Evolutionary conservation across 2,797 vertebrate species (phyloP), one percentile per base, ranked within the genome.

Genomic region (Rachycentron canadum): DNA sequence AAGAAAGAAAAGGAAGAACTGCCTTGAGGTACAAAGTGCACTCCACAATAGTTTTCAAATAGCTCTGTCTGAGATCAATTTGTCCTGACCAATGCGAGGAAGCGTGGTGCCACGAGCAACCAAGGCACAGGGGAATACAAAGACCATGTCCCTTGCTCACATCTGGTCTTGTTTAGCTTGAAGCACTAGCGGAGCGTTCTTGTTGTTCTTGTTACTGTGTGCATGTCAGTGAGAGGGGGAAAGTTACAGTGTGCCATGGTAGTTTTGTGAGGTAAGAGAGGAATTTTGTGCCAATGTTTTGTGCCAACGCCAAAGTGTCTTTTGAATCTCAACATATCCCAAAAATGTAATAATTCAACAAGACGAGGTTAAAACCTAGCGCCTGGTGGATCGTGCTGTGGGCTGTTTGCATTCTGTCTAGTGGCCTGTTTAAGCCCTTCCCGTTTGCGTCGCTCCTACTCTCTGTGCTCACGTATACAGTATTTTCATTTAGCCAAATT

Each of bases 141-240:
- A 79, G 83, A 83, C 63, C 82, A 71, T 76, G 65, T 69, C 85
- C 47, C 65, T 61, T 28, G 16, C 32, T 63, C 75, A 86, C 89
- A 90, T 91, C 82, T 93, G 88, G 67, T 81, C 41, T 64, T 63
- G 78, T 80, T 92, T 91, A 89, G 76, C 76, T 81, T n/a, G 71
- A 60, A 86, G 73, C 50, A n/a, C 55, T 59, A 56, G 43, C 72
- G 65, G 61, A 84, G 59, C 53, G 23, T 58, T 69, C 78, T 64
- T 86, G 76, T 81, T 82, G 53, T 82, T 84, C 74, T 74, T 78
- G 69, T 84, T 81, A 82, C 65, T 32, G 14, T 65, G 47, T 67
- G 80, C 69, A 81, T 21, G 23, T 83, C 59, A 61, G 41, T 16
- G 11, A 72, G 30, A 74, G 58, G 9, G 73, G 72, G 59, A 82